Conservation (phyloP, 2,113 vertebrate species). For the Bos indicus region DNA sequence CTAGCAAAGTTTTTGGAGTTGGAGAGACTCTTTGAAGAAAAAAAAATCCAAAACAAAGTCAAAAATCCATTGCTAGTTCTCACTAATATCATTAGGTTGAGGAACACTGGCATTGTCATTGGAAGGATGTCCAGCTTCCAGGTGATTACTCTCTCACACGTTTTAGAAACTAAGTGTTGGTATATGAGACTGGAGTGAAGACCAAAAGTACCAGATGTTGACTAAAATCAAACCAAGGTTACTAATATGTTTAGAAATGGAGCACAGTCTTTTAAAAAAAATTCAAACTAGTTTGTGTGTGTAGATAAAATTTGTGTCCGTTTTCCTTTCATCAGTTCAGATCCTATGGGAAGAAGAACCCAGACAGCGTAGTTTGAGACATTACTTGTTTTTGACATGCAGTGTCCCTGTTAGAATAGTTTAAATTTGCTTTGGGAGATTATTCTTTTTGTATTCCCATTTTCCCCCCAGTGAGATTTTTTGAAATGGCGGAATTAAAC, state of each 20-base stretch:
- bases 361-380: background rate
- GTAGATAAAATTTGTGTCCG: background rate
- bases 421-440: constrained; percentile 60
- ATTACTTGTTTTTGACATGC: background rate
- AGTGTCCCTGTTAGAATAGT: constrained; percentile 17
- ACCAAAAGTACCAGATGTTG: constrained; percentile 34
- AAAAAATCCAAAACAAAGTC: constrained; percentile 68
- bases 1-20: constrained; percentile 80
- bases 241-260: constrained; percentile 29
- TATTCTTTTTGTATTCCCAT: constrained; percentile 62
- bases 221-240: constrained; percentile 27
- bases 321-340: constrained; percentile 24
- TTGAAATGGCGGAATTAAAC: constrained; percentile 57
- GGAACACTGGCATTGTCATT: background rate
- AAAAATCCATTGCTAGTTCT: constrained; percentile 53
- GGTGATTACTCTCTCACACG: background rate
- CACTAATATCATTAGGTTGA: constrained; percentile 66
- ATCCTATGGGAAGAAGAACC: background rate
- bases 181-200: constrained; percentile 33
- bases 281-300: background rate
- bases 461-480: constrained; percentile 49
- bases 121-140: constrained; percentile 28
- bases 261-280: background rate
- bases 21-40: constrained; percentile 49
- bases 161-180: constrained; percentile 32